phyloP scores from a whole-genome alignment of 2,113 vertebrate species.

The Calyptommatus sinebrachiatus region DNA sequence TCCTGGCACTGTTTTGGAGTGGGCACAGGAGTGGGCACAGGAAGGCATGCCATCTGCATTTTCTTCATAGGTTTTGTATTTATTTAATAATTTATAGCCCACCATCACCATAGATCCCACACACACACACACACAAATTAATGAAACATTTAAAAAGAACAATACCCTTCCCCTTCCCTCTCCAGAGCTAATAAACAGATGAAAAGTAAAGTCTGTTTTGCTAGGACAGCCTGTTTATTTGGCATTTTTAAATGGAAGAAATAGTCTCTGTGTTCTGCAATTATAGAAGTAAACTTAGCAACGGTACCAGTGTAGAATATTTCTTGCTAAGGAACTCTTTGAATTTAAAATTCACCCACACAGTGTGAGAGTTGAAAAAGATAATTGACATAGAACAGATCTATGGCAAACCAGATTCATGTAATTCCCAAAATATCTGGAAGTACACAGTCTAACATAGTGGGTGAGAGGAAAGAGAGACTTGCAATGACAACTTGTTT shows the following conservation, averaged over 20 bases:
- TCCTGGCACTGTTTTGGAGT: too few species aligned
- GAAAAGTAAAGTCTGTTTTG: background rate
- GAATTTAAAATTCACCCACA: conserved; percentile 57
- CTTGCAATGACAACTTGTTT: conserved; percentile 47
- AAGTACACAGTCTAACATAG: conserved; percentile 27
- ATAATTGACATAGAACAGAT: conserved; percentile 62
- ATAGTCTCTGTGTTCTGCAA: too few species aligned
- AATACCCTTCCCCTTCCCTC: too few species aligned
- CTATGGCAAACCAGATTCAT: conserved; percentile 45
- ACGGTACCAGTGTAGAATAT: conserved; percentile 42
- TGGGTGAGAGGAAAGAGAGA: conserved; percentile 31
- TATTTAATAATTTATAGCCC: too few species aligned
- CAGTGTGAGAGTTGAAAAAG: conserved; percentile 44
- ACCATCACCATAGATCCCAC: too few species aligned
- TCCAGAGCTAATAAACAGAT: too few species aligned
- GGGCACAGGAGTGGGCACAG: too few species aligned
- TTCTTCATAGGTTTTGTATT: too few species aligned
- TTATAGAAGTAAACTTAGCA: conserved; percentile 44
- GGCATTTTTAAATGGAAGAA: background rate
- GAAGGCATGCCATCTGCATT: too few species aligned
- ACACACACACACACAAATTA: too few species aligned
- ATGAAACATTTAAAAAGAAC: too few species aligned
- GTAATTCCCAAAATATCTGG: conserved; percentile 53
- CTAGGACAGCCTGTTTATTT: background rate
- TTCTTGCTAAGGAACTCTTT: conserved; percentile 59